Evolutionary conservation across 2,888 invertebrate species (phyloP).

Genomic region (Chouioia cunea): DNA sequence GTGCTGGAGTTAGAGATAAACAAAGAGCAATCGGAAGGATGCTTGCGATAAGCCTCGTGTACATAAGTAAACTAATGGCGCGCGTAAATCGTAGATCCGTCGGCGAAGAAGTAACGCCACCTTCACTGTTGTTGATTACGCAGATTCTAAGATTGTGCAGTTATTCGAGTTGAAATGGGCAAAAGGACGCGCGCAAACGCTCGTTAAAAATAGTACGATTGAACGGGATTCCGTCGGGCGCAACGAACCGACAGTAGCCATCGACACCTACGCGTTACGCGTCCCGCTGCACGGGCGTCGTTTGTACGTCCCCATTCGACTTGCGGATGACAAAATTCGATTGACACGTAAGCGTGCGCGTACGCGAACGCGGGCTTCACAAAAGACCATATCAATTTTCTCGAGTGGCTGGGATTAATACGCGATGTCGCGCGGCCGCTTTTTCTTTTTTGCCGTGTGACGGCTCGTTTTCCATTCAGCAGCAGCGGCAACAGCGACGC

Average conservation of each 20-base stretch:
- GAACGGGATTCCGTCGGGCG: too few species aligned
- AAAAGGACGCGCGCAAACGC: neutral
- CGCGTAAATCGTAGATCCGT: slow-evolving; percentile 5
- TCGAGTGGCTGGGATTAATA: slow-evolving; percentile 14
- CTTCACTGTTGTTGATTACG: too few species aligned
- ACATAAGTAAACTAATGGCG: slow-evolving; percentile 39
- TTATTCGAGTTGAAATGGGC: neutral
- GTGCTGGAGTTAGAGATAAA: slow-evolving; percentile 24
- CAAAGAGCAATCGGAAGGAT: neutral
- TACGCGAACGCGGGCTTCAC: too few species aligned
- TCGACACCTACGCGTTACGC: too few species aligned
- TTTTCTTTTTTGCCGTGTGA: neutral
- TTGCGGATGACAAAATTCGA: neutral
- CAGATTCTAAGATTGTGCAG: too few species aligned
- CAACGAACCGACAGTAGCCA: too few species aligned
- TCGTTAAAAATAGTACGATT: too few species aligned
- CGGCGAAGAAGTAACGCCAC: too few species aligned
- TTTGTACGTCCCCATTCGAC: too few species aligned
- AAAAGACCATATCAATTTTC: slow-evolving; percentile 25
- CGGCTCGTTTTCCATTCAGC: neutral
- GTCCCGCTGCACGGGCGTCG: too few species aligned
- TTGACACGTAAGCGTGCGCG: neutral
- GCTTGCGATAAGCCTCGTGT: slow-evolving; percentile 40
- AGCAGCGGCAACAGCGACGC: too few species aligned
- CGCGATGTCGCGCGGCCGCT: neutral